Base-by-base conservation (phyloP, 2,113 vertebrate genomes). In the Dolichallabes microphthalmus region DNA sequence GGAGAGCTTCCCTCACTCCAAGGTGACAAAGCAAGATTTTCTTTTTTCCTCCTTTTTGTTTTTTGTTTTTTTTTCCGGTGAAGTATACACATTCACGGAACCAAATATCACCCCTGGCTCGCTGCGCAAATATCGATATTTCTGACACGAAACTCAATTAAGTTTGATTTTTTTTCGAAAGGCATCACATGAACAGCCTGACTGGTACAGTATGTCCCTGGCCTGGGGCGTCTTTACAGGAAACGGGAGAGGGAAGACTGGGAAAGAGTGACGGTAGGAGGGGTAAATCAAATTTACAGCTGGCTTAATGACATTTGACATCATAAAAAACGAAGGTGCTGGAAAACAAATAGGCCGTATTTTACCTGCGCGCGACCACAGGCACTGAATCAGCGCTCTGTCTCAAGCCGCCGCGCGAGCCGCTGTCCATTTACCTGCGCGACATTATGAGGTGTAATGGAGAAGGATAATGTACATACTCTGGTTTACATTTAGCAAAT, bases 161-260 rank as follows among this genome's bases (percentile, higher is more conserved):
- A 83, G 82, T 89, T 91, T 90, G 91, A 92, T 90, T 92, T 92
- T 87, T 90, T 92, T 92, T 87, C 75, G 73, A 90, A 90, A 89
- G 87, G 76, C 87, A 87, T 89, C 84, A 76, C 87, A 83, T 88
- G 89, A 90, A 88, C 84, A 87, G 86, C 83, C 89, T 89, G 86
- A 88, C 86, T 86, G 88, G 88, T 85, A 45, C 45, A 45, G 45
- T 45, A 84, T 78, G 87, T 86, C 86, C 75, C 88, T 85, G 76
- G 80, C 82, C 79, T 80, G 64, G 77, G 74, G 75, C 52, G 57
- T 76, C 82, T 90, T 90, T 88, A 88, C 90, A 88, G 88, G 88
- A 86, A 87, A 87, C 45, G 75, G 86, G 80, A 79, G 86, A 68
- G 57, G 79, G 58, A 61, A 87, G 35, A 71, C 53, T 82, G 85